Percentiles rank a stretch among this genome's conserved stretches.
Conservation (phyloP, 2,888 invertebrate species). For the Blomia tropicalis region DNA sequence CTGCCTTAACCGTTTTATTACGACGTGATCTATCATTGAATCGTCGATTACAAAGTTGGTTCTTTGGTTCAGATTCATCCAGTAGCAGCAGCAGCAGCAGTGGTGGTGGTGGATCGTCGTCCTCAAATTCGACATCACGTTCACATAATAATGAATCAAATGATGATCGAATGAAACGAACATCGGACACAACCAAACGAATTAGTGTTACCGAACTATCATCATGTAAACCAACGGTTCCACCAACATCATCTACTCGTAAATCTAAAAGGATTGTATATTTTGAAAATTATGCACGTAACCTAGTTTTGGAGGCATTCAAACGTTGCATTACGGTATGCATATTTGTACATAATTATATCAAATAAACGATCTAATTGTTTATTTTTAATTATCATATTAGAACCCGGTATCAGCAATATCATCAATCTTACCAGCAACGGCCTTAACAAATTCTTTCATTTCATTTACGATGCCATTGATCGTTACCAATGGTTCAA, state of each 20-base stretch:
- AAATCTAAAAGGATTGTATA: constrained; percentile 36
- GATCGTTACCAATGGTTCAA: background rate
- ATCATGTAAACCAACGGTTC: background rate
- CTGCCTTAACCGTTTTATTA: constrained; percentile 52
- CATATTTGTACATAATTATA: background rate
- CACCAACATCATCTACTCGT: constrained; percentile 3
- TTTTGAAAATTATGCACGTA: constrained; percentile 51
- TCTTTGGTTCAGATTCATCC: constrained; percentile 49
- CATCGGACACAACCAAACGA: background rate
- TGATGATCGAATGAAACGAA: background rate
- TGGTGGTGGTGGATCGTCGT: background rate
- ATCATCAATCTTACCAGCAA: constrained; percentile 26
- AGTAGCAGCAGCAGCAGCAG: constrained; percentile 18
- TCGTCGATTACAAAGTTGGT: constrained; percentile 64
- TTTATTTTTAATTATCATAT: background rate
- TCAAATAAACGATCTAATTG: background rate
- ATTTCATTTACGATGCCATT: constrained; percentile 14
- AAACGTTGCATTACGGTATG: constrained; percentile 36
- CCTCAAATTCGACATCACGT: background rate
- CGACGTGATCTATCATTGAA: constrained; percentile 78
- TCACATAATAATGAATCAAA: background rate
- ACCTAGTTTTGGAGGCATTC: constrained; percentile 41
- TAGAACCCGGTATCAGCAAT: constrained; percentile 27
- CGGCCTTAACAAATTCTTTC: constrained; percentile 32
- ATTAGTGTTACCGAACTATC: background rate